Conservation (phyloP, 1,140 invertebrate species). For the Arctopsyche grandis region DNA sequence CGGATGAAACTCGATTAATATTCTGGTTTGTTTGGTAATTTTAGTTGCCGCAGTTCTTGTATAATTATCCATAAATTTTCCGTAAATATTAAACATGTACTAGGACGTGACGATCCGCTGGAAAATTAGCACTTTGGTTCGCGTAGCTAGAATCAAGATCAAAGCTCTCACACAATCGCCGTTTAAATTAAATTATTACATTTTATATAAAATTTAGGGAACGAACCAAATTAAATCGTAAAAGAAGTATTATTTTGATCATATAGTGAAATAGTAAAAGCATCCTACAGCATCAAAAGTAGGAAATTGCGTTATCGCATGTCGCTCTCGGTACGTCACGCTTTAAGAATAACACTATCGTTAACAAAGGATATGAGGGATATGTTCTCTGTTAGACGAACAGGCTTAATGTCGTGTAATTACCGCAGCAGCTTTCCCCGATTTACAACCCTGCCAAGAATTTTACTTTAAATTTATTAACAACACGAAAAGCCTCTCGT, state of each 20-base stretch:
- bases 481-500: background rate
- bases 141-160: background rate
- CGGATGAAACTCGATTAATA: too few species aligned
- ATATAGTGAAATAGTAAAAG: too few species aligned
- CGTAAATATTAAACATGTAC: background rate
- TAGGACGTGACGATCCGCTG: too few species aligned
- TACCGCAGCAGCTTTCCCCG: background rate
- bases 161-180: background rate
- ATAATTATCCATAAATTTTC: background rate
- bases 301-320: constrained; percentile 9
- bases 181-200: background rate
- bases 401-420: constrained; percentile 13
- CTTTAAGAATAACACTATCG: background rate
- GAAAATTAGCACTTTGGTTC: background rate
- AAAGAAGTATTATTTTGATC: too few species aligned
- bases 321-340: background rate
- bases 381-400: background rate
- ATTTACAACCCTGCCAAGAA: constrained; percentile 21
- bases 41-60: background rate
- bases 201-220: too few species aligned
- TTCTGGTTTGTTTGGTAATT: too few species aligned
- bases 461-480: constrained; percentile 30
- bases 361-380: background rate
- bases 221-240: too few species aligned
- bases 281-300: background rate